Evolutionary conservation across 2,888 invertebrate species (phyloP).

Genomic region (Octonoba sinensis): DNA sequence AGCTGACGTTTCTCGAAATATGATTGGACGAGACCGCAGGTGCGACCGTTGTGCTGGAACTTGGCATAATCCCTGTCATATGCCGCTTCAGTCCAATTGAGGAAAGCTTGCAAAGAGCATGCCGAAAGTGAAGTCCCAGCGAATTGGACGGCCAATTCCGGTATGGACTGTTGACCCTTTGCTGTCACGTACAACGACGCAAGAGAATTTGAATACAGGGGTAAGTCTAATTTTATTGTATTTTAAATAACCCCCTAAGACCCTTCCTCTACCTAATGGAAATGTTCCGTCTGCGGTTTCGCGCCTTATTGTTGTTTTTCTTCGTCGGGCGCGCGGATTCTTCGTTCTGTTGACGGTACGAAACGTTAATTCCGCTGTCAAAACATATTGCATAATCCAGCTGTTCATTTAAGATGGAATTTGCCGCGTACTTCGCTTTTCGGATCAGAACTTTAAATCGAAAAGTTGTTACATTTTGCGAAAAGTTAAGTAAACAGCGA

Average conservation of each 20-base stretch:
- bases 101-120: constrained; percentile 1
- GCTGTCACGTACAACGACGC: constrained; percentile 4
- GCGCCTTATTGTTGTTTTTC: too few species aligned
- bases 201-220: constrained; percentile 23
- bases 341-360: background rate
- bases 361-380: background rate
- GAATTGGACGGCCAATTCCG: constrained; percentile 16
- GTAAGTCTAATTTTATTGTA: constrained; percentile 11
- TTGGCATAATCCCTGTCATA: background rate
- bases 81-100: constrained; percentile 25
- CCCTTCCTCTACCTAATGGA: too few species aligned
- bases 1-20: constrained; percentile 14
- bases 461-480: too few species aligned
- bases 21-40: constrained; percentile 41
- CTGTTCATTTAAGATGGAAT: too few species aligned
- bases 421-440: too few species aligned
- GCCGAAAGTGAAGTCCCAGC: constrained; percentile 34
- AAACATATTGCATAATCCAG: too few species aligned
- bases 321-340: too few species aligned
- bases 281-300: too few species aligned
- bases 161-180: constrained; percentile 47
- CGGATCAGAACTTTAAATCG: too few species aligned
- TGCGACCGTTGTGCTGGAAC: constrained; percentile 24
- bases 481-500: too few species aligned
- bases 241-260: too few species aligned